These are phyloP conservation scores for Erpobdella octoculata DNA, from an alignment of 2,888 invertebrate genomes.

Conservation along the genomic window DNA sequence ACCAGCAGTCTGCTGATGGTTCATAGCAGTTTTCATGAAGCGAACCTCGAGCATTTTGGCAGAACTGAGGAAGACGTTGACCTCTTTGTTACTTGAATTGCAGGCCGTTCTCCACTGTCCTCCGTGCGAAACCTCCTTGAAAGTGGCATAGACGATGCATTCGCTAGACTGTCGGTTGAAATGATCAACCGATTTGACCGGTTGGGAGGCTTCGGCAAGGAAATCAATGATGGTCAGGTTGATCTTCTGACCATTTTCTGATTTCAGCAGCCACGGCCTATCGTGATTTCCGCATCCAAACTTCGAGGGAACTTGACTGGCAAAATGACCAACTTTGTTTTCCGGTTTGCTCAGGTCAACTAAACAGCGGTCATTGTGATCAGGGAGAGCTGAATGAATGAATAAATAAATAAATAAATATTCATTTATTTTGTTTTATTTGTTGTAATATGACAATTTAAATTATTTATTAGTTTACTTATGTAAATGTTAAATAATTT, in stretches of 20 bases:
- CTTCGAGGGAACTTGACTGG: neutral
- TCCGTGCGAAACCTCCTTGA: conserved; percentile 9
- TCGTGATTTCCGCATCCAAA: neutral
- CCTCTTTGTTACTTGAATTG: neutral
- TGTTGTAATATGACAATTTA: too few species aligned
- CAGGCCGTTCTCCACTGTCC: conserved; percentile 17
- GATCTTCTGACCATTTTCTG: conserved; percentile 14
- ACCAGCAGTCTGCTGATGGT: neutral
- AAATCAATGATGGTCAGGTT: conserved; percentile 23
- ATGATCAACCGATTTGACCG: too few species aligned
- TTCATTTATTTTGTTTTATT: too few species aligned
- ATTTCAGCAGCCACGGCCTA: conserved; percentile 13
- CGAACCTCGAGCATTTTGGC: conserved; percentile 16
- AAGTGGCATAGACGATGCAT: conserved; percentile 18
- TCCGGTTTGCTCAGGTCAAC: conserved; percentile 11
- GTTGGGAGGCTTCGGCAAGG: neutral
- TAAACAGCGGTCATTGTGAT: neutral
- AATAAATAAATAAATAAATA: neutral
- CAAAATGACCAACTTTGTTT: conserved; percentile 7
- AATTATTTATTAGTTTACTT: neutral
- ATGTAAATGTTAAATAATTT: neutral
- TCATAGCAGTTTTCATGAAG: neutral
- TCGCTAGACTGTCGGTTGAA: neutral
- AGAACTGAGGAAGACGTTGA: neutral
- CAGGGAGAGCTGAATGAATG: neutral